phyloP scores from a whole-genome alignment of 2,113 vertebrate species.

The Mirza zaza region DNA sequence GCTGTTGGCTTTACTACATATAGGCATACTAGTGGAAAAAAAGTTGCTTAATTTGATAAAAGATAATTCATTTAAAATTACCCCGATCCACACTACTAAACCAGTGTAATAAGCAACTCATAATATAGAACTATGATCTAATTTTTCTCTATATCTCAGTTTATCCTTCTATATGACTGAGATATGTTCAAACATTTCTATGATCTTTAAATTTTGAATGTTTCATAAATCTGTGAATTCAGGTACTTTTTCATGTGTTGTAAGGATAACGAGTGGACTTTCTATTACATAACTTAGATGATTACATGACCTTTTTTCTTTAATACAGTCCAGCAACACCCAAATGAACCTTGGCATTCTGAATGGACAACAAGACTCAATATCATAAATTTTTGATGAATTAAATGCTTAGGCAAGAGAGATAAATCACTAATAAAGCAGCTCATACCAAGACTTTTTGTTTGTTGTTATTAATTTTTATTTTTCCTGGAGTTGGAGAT shows the following conservation, averaged over 20 bases:
- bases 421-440: slow-evolving; percentile 2
- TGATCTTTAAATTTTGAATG: neutral
- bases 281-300: neutral
- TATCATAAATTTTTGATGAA: slow-evolving; percentile 27
- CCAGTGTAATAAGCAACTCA: neutral
- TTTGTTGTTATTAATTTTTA: slow-evolving; percentile 25
- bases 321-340: neutral
- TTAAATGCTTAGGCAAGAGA: slow-evolving; percentile 37
- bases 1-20: slow-evolving; percentile 44
- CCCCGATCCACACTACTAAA: neutral
- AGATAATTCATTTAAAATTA: slow-evolving; percentile 17
- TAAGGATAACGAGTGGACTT: neutral
- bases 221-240: slow-evolving; percentile 32
- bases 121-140: neutral
- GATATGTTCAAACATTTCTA: neutral
- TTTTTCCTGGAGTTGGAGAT: neutral
- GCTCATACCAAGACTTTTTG: neutral
- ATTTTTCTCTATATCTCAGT: neutral
- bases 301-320: neutral
- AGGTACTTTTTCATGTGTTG: neutral
- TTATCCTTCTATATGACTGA: slow-evolving; percentile 10
- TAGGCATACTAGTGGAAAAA: neutral
- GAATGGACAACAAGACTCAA: neutral
- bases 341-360: slow-evolving; percentile 6
- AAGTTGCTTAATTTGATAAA: neutral